Percentiles rank a stretch among this genome's conserved stretches.
phyloP scores from a whole-genome alignment of 35 echinoderm and acorn worm species.

The Antedon bifida region DNA sequence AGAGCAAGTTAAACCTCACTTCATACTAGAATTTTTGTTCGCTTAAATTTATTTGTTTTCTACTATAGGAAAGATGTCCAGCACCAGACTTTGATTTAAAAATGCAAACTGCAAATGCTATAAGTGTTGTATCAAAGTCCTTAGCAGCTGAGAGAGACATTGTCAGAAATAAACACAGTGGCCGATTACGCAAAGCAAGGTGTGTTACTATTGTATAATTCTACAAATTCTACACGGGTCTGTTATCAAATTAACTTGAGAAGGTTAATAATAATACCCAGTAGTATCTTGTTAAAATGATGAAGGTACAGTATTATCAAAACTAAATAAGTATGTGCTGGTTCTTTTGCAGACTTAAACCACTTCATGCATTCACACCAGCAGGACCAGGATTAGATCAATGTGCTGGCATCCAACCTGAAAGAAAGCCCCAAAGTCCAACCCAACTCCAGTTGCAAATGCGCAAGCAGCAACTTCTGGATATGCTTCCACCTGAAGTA shows the following conservation, averaged over 20 bases:
- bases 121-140: conserved; percentile 44
- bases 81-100: conserved; percentile 82
- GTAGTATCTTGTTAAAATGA: no score
- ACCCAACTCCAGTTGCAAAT: conserved; percentile 51
- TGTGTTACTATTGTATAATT: no score
- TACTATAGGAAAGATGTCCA: conserved; percentile 12
- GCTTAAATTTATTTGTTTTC: no score
- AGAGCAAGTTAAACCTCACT: no score
- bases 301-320: no score
- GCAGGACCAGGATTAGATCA: conserved; percentile 47
- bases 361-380: conserved; percentile 70
- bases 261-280: no score
- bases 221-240: no score
- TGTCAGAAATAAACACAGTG: conserved; percentile 18
- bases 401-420: conserved; percentile 63
- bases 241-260: no score
- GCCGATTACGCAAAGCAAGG: conserved; percentile 80
- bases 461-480: conserved; percentile 62
- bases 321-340: no score
- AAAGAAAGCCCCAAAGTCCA: conserved; percentile 35
- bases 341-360: conserved; percentile 44
- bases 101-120: conserved; percentile 43
- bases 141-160: conserved; percentile 29
- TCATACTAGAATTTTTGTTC: no score
- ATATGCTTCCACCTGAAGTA: conserved; percentile 65